These are phyloP conservation scores for Distichodus sexfasciatus DNA, from an alignment of 2,797 vertebrate species.

Conservation along the genomic window DNA sequence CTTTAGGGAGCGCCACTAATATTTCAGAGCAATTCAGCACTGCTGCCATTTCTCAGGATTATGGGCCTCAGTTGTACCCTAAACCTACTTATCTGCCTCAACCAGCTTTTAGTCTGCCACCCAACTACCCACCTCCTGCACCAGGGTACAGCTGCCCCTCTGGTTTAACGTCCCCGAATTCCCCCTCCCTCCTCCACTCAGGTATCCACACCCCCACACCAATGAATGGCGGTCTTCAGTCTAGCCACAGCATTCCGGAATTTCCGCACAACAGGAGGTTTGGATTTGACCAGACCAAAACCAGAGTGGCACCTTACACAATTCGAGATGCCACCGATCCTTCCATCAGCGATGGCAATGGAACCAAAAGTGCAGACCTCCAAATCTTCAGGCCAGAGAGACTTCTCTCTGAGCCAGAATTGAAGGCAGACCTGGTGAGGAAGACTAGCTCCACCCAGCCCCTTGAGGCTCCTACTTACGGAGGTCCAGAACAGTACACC, in stretches of 20 bases:
- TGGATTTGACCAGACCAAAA: conserved; percentile 44
- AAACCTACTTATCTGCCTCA: conserved; percentile 81
- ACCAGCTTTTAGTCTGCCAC: conserved; percentile 70
- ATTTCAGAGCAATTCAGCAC: conserved; percentile 63
- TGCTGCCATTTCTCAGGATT: conserved; percentile 78
- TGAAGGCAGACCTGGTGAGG: conserved; percentile 29
- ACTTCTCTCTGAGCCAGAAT: conserved; percentile 16
- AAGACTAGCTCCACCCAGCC: conserved; percentile 33
- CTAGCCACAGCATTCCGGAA: conserved; percentile 72
- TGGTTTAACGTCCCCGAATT: conserved; percentile 71
- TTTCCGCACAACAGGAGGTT: conserved; percentile 82
- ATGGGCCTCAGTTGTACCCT: conserved; percentile 58
- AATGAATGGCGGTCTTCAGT: conserved; percentile 71
- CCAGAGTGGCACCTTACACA: conserved; percentile 33
- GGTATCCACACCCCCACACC: conserved; percentile 84
- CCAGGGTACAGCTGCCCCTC: conserved; percentile 76
- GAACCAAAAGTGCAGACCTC: conserved; percentile 20
- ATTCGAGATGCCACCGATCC: conserved; percentile 26
- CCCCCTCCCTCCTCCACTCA: conserved; percentile 81
- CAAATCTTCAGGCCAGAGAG: conserved; percentile 38
- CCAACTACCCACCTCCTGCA: conserved; percentile 72
- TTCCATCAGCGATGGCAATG: background rate
- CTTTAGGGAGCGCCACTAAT: conserved; percentile 72
- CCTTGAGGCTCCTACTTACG: conserved; percentile 32
- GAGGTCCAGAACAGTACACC: conserved; percentile 36